Evolutionary conservation across 92 coral and sea anemone species (phyloP).

Genomic region (Galaxea fascicularis): DNA sequence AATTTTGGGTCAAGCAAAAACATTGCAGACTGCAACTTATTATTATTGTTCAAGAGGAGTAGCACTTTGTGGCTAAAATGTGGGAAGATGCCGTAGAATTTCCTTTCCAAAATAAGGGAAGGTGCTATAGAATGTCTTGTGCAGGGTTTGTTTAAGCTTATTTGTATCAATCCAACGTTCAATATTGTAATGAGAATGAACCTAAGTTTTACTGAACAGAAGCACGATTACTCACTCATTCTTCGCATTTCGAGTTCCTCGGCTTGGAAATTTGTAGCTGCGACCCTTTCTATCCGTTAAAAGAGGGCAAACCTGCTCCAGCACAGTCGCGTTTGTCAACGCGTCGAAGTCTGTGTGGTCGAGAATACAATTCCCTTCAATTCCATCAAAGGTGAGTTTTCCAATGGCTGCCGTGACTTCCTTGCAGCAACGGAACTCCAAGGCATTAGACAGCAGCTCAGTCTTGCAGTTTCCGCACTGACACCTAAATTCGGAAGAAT

Average conservation of each 20-base stretch:
- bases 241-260: slow-evolving; percentile 44
- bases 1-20: background rate
- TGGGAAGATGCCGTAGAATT: background rate
- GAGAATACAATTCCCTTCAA: slow-evolving; percentile 41
- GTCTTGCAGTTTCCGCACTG: slow-evolving; percentile 30
- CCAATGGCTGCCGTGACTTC: slow-evolving; percentile 42
- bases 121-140: background rate
- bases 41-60: no score
- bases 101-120: background rate
- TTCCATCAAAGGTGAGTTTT: slow-evolving; percentile 58
- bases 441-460: slow-evolving; percentile 32
- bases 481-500: slow-evolving; percentile 43
- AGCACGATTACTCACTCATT: slow-evolving; percentile 37
- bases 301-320: slow-evolving; percentile 57
- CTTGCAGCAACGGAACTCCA: slow-evolving; percentile 59
- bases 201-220: background rate
- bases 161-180: background rate
- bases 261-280: slow-evolving; percentile 54
- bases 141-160: background rate
- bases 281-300: slow-evolving; percentile 50
- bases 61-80: background rate
- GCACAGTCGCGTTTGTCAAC: slow-evolving; percentile 53
- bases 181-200: background rate
- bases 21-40: background rate
- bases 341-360: slow-evolving; percentile 59